Base-by-base conservation (phyloP, 37 sponge, comb jelly and placozoan genomes). In the Ephydatia muelleri region DNA sequence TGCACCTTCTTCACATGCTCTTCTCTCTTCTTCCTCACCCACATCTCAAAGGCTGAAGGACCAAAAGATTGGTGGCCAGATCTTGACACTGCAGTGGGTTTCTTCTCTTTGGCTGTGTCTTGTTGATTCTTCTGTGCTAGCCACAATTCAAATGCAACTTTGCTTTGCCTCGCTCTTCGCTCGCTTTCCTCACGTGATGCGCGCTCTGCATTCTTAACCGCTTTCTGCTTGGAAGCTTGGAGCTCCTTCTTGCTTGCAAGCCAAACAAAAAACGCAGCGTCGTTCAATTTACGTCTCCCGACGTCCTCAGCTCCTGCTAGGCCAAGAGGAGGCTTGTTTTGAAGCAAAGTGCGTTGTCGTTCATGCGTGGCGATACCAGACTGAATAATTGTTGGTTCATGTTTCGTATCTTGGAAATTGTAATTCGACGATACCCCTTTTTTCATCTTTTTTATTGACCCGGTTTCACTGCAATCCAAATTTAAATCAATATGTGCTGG, bases 81-180 rank as follows among this genome's bases (percentile, higher is more conserved):
- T 73, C 37, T 67, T 5, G 29, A 21, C 43, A 38, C 76, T 11
- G n/a, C 33, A 49, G 25, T 35, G 38, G 75, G 47, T 26, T 48
- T 23, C 57, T 75, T 74, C 47, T 66, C 75, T 38, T 26, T 80
- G 23, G 68, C 67, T 48, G n/a, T 34, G 13, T 77, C 21, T 26
- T 85, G 86, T 37, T 26, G 26, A 31, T 84, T 70, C 40, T 90
- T 90, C 47, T 30, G 81, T 75, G 84, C 57, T 36, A 88, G 38
- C 91, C 90, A 90, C 21, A 78, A 66, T 6, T 49, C 49, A 38
- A 83, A 87, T 74, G 93, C 93, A 23, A 74, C 68, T n/a, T 93
- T 87, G 76, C 67, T 84, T 65, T 33, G 39, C 38, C 23, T 2
- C 29, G 32, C 71, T 40, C 26, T 71, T 29, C 65, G 38, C 23